These are phyloP conservation scores for Rachycentron canadum DNA, from an alignment of 2,797 vertebrate genomes.

Conservation along the genomic window DNA sequence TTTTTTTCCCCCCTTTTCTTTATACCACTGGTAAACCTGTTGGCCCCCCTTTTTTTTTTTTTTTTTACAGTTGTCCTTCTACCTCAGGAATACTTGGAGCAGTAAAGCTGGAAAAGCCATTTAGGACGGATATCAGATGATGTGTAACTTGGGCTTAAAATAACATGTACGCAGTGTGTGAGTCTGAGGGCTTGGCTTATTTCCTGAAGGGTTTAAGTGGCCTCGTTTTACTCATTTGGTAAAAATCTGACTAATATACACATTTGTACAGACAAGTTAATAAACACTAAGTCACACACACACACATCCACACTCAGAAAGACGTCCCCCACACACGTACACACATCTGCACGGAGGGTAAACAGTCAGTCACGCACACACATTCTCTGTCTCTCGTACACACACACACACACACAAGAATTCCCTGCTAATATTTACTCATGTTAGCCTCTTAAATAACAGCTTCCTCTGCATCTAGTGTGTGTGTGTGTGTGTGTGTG, in stretches of 20 bases:
- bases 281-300: conserved; percentile 55
- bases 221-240: conserved; percentile 62
- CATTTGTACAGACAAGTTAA: conserved; percentile 57
- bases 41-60: conserved; percentile 30
- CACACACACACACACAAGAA: conserved; percentile 19
- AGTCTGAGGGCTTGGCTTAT: conserved; percentile 53
- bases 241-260: conserved; percentile 56
- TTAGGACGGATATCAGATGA: conserved; percentile 70
- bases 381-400: conserved; percentile 34
- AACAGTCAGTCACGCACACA: conserved; percentile 42
- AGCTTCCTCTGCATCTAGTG: conserved; percentile 23
- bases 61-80: conserved; percentile 57
- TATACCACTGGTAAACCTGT: conserved; percentile 56
- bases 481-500: not conserved
- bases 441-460: conserved; percentile 41
- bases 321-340: conserved; percentile 51
- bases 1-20: conserved; percentile 32
- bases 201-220: conserved; percentile 65
- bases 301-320: conserved; percentile 15
- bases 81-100: conserved; percentile 48
- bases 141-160: conserved; percentile 72
- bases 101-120: conserved; percentile 72
- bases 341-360: conserved; percentile 64
- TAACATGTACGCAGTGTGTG: conserved; percentile 52
- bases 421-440: conserved; percentile 63